Conservation (phyloP, 2,797 vertebrate genomes). For the Poeciliopsis infans region DNA sequence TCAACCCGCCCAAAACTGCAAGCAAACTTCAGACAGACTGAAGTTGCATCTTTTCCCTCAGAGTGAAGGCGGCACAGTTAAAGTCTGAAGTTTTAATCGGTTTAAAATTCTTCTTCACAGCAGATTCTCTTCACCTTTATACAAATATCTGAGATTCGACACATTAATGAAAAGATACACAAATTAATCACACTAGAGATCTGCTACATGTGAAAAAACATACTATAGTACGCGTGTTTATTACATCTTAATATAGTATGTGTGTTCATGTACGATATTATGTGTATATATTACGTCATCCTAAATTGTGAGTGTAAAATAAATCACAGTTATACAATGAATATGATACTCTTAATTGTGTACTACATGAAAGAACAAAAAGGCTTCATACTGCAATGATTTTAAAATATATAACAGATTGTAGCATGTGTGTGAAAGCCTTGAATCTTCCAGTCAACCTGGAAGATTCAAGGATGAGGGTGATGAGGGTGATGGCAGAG, state of each 20-base stretch:
- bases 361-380: no score
- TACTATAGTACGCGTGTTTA: not conserved
- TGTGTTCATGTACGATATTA: no score
- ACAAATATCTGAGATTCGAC: not conserved
- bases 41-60: no score
- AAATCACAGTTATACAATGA: not conserved
- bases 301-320: not conserved
- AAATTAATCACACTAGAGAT: not conserved
- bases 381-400: no score
- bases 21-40: no score
- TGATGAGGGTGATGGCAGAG: not conserved
- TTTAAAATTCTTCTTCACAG: not conserved
- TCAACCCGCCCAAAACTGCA: no score
- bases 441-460: not conserved
- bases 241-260: no score
- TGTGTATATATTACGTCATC: not conserved
- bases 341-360: no score
- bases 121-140: not conserved
- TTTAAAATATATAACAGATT: no score
- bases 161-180: not conserved
- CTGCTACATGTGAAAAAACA: not conserved
- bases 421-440: not conserved
- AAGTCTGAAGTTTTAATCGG: not conserved
- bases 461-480: no score
- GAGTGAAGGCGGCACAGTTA: no score